Percentiles rank a stretch among this genome's conserved stretches.
Conservation (phyloP, 2,113 vertebrate genomes). For the Strix aluco region DNA sequence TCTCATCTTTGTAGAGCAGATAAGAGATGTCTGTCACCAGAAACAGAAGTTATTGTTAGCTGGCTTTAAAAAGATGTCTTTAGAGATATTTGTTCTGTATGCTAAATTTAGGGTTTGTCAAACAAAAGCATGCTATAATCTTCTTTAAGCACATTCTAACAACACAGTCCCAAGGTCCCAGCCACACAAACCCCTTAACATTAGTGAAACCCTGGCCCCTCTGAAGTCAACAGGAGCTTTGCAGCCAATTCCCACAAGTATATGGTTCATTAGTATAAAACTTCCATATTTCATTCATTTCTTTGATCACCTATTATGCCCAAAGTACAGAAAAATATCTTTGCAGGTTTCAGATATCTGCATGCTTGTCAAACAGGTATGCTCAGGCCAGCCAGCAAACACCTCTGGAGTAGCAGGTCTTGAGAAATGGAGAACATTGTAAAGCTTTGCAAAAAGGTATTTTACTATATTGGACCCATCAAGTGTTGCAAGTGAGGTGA, state of each 20-base stretch:
- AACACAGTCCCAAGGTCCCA: neutral
- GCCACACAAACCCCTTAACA: neutral
- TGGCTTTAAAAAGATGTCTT: neutral
- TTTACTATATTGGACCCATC: neutral
- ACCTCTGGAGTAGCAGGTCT: neutral
- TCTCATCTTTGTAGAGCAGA: neutral
- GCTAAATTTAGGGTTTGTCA: neutral
- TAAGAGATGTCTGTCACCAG: neutral
- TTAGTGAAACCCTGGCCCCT: neutral
- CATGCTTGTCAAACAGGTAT: neutral
- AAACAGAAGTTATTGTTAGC: neutral
- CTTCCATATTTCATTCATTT: neutral
- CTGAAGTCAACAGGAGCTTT: neutral
- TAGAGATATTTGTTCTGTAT: neutral
- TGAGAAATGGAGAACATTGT: neutral
- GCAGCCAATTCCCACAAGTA: neutral
- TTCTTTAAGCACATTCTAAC: neutral
- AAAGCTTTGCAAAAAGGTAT: neutral
- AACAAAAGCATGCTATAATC: neutral
- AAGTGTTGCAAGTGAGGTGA: neutral
- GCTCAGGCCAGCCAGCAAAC: neutral
- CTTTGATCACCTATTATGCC: neutral
- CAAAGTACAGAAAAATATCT: neutral
- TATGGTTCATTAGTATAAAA: neutral
- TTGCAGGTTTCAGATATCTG: neutral